Percentiles rank a stretch among this genome's conserved stretches.
phyloP scores from a whole-genome alignment of 1,140 invertebrate genomes.

The Drosophila obscura region DNA sequence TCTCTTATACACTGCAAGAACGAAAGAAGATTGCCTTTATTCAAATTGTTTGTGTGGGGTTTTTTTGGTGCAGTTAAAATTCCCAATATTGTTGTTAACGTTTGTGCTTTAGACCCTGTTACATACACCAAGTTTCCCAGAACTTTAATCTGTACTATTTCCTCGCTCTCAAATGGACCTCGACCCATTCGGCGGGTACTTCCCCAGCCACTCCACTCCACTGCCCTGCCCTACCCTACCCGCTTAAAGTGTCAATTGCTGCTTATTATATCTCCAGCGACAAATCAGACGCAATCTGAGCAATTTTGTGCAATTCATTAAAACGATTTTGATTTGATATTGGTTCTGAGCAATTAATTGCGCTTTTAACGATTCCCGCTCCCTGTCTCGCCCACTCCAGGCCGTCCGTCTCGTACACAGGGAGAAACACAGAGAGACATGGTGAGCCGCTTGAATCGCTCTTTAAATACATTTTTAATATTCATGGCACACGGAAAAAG shows the following conservation, averaged over 20 bases:
- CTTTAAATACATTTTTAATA: constrained; percentile 61
- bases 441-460: constrained; percentile 31
- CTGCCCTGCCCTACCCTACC: constrained; percentile 5
- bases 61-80: too few species aligned
- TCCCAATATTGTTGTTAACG: not conserved
- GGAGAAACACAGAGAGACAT: constrained; percentile 9
- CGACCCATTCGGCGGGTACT: constrained; percentile 2
- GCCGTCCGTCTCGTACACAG: constrained; percentile 20
- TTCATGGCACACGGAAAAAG: constrained; percentile 52
- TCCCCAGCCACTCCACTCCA: not conserved
- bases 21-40: not conserved
- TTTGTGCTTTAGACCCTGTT: not conserved
- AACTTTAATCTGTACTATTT: not conserved
- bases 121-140: not conserved
- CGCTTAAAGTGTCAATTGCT: constrained; percentile 33
- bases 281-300: constrained; percentile 57
- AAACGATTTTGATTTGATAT: constrained; percentile 78
- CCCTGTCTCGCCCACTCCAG: constrained; percentile 12
- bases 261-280: constrained; percentile 43
- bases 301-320: constrained; percentile 81
- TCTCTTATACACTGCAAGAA: not conserved
- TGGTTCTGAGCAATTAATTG: constrained; percentile 72
- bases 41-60: too few species aligned
- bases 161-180: not conserved
- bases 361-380: constrained; percentile 65